A percentile compares a stretch with the other conserved stretches of the same genome.
Evolutionary conservation across 2,888 invertebrate species (phyloP).

Genomic region (Sinohyriopsis cumingii): DNA sequence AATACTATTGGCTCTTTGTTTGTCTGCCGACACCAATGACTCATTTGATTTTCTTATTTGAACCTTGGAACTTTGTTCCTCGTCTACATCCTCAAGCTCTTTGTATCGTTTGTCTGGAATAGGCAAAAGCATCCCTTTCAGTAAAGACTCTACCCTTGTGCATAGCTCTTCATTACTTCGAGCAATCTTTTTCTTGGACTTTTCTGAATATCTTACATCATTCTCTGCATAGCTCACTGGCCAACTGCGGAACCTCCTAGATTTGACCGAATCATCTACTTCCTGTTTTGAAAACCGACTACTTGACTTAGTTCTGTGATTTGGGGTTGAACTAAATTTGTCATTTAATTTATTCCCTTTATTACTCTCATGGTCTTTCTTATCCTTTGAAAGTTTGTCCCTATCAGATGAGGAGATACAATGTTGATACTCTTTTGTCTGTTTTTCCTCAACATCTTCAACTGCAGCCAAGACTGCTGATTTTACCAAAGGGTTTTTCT

Average conservation of each 20-base stretch:
- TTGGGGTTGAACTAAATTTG: not conserved
- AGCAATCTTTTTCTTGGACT: constrained; percentile 9
- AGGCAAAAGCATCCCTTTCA: constrained; percentile 49
- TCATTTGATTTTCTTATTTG: too few relatives aligned
- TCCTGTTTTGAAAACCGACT: too few relatives aligned
- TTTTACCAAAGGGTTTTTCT: constrained; percentile 45
- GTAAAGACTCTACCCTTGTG: constrained; percentile 45
- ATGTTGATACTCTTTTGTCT: too few relatives aligned
- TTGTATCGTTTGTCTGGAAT: constrained; percentile 31
- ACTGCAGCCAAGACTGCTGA: constrained; percentile 5
- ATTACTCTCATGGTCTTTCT: not conserved
- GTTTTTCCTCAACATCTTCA: not conserved
- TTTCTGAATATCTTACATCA: not conserved
- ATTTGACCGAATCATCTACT: not conserved
- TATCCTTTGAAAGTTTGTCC: not conserved
- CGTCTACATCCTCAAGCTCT: constrained; percentile 35
- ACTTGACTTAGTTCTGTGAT: not conserved
- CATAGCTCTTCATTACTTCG: constrained; percentile 41
- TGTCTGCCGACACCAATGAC: constrained; percentile 2
- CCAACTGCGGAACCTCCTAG: not conserved
- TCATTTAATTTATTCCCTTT: not conserved
- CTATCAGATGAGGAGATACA: not conserved
- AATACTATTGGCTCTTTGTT: constrained; percentile 29
- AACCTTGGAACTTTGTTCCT: not conserved
- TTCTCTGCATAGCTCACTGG: not conserved